Evolutionary conservation across 2,888 invertebrate species (phyloP), one percentile per base, ranked within the genome.

Genomic region (Sclerodermus sp.): DNA sequence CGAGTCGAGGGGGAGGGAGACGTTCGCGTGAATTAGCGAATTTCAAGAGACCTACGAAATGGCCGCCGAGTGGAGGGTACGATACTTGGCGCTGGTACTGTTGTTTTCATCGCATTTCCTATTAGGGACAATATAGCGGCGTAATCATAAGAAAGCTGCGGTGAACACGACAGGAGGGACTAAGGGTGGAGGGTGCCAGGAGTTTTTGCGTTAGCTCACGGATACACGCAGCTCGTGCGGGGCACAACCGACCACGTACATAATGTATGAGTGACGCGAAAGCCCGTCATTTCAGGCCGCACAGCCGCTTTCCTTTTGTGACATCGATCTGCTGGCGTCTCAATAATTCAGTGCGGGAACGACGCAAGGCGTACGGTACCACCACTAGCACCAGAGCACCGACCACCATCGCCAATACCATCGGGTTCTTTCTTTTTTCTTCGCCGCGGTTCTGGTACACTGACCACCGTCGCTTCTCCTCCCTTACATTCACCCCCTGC

Each of bases 281-380:
- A 74, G 73, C 74, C 73, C 74, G 74, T 74, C 74, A 74, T 75
- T 74, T 74, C 71, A 62, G 74, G 69, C 69, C 74, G 70, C 67
- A 72, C 63, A 61, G 62, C 65, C 68, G 71, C 66, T 74, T 74
- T 75, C 71, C 68, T 75, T 74, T 73, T 71, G 75, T 73, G 73
- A 75, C 76, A 77, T 76, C 76, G 76, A 77, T 76, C 75, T 73
- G 73, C 56, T 66, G 62, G 69, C 55, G 67, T 71, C 74, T 77
- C 74, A 76, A 77, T 77, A 75, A 77, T 77, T 77, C 76, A 76
- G 55, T 64, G 72, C 73, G 73, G 75, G 73, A 74, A 73, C 72
- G 64, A 60, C 71, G 68, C 73, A 74, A 75, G 73, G 73, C 72
- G 74, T 67, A 61, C 57, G 44, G 15, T 47, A 47, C 32, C 48